Percentiles rank a stretch among this genome's conserved stretches.
These are phyloP conservation scores for Poeciliopsis gracilis DNA, from an alignment of 2,797 vertebrate genomes.

Conservation along the genomic window DNA sequence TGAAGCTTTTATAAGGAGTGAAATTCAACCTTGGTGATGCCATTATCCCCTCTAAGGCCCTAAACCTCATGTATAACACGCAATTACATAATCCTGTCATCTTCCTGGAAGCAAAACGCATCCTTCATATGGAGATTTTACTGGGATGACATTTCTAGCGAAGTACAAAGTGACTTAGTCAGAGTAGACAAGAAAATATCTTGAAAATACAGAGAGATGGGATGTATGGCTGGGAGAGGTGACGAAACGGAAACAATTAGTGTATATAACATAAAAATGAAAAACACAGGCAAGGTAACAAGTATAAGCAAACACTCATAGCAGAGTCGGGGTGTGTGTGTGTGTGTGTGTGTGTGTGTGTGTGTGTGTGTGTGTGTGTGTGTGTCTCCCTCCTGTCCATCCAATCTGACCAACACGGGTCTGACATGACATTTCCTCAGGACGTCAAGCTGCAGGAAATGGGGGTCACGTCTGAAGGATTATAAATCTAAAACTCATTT, in stretches of 20 bases:
- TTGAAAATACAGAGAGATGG: not conserved
- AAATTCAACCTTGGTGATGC: slow-evolving; percentile 18
- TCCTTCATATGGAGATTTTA: slow-evolving; percentile 43
- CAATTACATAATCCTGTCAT: slow-evolving; percentile 62
- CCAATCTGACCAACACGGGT: slow-evolving; percentile 52
- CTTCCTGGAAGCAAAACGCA: slow-evolving; percentile 42
- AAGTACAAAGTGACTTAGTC: slow-evolving; percentile 18
- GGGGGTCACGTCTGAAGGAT: slow-evolving; percentile 55
- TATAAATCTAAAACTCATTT: slow-evolving; percentile 69
- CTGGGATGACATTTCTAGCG: slow-evolving; percentile 27
- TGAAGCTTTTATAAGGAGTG: slow-evolving; percentile 14
- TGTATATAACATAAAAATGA: not conserved
- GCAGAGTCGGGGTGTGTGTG: slow-evolving; percentile 7
- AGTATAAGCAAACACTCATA: slow-evolving; percentile 14
- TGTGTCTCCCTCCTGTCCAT: slow-evolving; percentile 53
- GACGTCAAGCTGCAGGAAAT: slow-evolving; percentile 55
- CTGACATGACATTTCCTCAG: slow-evolving; percentile 76
- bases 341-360: slow-evolving; percentile 12
- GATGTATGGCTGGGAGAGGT: not conserved
- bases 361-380: not conserved
- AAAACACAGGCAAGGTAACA: slow-evolving; percentile 4
- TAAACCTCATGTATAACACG: slow-evolving; percentile 42
- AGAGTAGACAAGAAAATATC: slow-evolving; percentile 12
- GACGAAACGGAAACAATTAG: not conserved
- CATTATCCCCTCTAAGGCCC: slow-evolving; percentile 23